Evolutionary conservation across 2,888 invertebrate genomes (phyloP).

Genomic region (Caradrina kadenii): DNA sequence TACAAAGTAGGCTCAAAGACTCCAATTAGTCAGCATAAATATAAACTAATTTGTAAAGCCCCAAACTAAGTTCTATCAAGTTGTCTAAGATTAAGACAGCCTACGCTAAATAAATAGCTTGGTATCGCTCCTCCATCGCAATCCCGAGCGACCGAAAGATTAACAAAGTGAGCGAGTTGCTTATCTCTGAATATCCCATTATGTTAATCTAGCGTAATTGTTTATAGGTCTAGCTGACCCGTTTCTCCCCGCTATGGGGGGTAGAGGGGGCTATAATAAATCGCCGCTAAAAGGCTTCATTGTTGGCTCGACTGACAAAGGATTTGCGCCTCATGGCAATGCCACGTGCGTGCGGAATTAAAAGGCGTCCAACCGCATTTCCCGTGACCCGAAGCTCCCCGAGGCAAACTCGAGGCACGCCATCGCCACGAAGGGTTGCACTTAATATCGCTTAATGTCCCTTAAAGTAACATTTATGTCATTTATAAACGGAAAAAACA

Average conservation of each 20-base stretch:
- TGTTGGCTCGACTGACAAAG: conserved; percentile 78
- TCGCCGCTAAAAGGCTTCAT: conserved; percentile 79
- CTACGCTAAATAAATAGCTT: conserved; percentile 51
- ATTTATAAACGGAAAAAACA: conserved; percentile 14
- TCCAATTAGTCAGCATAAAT: conserved; percentile 43
- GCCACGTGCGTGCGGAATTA: conserved; percentile 75
- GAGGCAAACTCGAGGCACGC: conserved; percentile 21
- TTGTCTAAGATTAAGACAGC: conserved; percentile 55
- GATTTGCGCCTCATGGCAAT: conserved; percentile 70
- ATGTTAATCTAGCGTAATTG: conserved; percentile 75
- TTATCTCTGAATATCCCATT: conserved; percentile 68
- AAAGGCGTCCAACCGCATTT: conserved; percentile 71
- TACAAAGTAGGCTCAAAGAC: conserved; percentile 15
- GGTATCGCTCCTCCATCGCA: conserved; percentile 44
- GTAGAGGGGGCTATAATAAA: conserved; percentile 73
- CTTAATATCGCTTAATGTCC: conserved; percentile 42
- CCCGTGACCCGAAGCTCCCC: conserved; percentile 51
- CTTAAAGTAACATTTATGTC: conserved; percentile 14
- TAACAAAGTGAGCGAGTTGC: conserved; percentile 54
- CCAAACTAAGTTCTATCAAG: conserved; percentile 46
- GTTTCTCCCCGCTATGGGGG: conserved; percentile 34
- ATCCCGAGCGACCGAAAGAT: conserved; percentile 47
- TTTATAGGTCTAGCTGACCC: conserved; percentile 66
- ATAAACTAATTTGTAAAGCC: conserved; percentile 48
- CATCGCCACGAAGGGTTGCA: conserved; percentile 39